These are phyloP conservation scores for Protodeltote pygarga DNA, from an alignment of 2,888 invertebrate species.

Conservation along the genomic window DNA sequence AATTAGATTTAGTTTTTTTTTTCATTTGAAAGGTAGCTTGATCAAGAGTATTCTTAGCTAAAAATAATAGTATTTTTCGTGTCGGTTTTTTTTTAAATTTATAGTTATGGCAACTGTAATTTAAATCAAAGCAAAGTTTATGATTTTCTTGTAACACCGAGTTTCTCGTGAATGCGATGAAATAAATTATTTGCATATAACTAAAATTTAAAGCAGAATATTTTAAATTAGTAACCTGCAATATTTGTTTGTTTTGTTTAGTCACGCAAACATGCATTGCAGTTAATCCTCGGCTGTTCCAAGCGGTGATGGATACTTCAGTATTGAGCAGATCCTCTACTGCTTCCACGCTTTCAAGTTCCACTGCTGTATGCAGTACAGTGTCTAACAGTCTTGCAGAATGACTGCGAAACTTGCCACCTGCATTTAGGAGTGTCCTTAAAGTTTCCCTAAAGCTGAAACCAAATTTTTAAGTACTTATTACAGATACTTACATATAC, in stretches of 20 bases:
- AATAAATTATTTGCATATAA: no score
- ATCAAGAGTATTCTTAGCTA: no score
- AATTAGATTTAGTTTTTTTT: no score
- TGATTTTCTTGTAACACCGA: no score
- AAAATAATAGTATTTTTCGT: no score
- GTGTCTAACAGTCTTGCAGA: background rate
- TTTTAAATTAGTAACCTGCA: slow-evolving; percentile 45
- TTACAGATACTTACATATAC: no score
- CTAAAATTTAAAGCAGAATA: no score
- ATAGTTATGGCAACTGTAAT: no score
- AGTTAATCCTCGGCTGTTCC: slow-evolving; percentile 42
- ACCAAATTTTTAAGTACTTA: background rate
- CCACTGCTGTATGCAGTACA: slow-evolving; percentile 50
- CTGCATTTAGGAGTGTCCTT: slow-evolving; percentile 20
- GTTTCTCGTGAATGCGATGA: no score
- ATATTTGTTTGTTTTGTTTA: slow-evolving; percentile 39
- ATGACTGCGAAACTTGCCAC: slow-evolving; percentile 10
- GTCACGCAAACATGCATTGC: slow-evolving; percentile 51
- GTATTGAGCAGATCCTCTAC: slow-evolving; percentile 31
- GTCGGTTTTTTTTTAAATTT: no score
- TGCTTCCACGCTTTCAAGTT: slow-evolving; percentile 36
- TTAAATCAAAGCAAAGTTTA: no score
- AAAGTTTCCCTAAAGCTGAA: slow-evolving; percentile 36
- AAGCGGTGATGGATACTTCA: slow-evolving; percentile 27
- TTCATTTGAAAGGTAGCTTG: no score